These are phyloP conservation scores for Adineta ricciae DNA, from an alignment of 2,888 invertebrate species.

Conservation along the genomic window DNA sequence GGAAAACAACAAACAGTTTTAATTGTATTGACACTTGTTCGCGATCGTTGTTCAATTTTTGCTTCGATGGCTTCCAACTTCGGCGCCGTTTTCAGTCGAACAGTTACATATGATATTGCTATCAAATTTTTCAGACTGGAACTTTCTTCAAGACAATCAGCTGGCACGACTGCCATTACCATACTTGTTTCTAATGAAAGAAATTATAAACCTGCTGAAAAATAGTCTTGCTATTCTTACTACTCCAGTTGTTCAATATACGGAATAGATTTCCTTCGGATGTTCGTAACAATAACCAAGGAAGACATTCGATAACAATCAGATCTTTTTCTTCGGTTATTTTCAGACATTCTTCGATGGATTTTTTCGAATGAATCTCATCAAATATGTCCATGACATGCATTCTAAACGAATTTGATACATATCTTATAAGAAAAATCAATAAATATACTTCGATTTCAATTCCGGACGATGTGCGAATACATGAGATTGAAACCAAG, in stretches of 20 bases:
- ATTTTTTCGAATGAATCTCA: not conserved
- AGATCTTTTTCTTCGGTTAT: not conserved
- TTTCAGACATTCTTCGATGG: not conserved
- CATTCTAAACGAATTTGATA: not conserved
- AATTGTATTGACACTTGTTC: not conserved
- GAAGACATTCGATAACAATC: slow-evolving; percentile 6
- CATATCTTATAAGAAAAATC: not conserved
- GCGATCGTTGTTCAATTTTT: slow-evolving; percentile 12
- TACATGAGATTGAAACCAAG: not conserved
- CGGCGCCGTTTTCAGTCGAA: not conserved
- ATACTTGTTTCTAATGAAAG: not conserved
- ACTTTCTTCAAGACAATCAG: not conserved
- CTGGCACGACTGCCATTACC: not conserved
- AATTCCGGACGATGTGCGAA: not conserved
- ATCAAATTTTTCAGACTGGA: not conserved
- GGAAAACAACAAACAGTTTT: not conserved
- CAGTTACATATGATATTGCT: not conserved
- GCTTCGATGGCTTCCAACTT: not conserved
- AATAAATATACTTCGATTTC: not conserved
- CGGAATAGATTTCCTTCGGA: not conserved
- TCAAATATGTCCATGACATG: not conserved
- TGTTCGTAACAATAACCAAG: not conserved
- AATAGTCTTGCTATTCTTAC: not conserved
- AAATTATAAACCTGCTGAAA: too few species aligned
- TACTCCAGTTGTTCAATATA: not conserved